Base-by-base conservation (phyloP, 2,888 invertebrate genomes). In the Unio pictorum region DNA sequence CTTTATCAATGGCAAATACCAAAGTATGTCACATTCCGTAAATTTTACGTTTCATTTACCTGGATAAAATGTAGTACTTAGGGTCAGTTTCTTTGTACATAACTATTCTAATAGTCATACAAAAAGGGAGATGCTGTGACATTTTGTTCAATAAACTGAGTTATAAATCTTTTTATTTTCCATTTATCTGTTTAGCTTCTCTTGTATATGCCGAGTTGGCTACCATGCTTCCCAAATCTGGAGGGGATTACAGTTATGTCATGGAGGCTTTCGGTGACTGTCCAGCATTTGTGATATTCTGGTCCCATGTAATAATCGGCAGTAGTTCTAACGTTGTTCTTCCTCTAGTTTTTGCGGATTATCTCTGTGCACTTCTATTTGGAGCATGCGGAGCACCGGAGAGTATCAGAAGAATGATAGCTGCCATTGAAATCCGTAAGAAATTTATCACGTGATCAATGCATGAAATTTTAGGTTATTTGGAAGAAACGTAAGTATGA, bases 151-250 rank as follows among this genome's bases (percentile, higher is more conserved):
- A 34, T 34, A 7, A 7, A 34, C 34, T 8, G 34, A 34, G 7
- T 34, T 34, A 1, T 7, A 34, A 7, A 1, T 34, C 7, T 1
- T 23, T 34, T 7, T 34, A 1, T 34, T 34, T 34, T 34, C 34
- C 34, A 7, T 34, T 34, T 34, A 8, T 34, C 34, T 34, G 1
- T 34, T 0, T 34, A 34, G 34, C 34, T 34, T 7, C 34, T 34
- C 88, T 95, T 71, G 93, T 94, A 0, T 95, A 94, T 85, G 95
- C 95, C 54, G 95, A 95, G 90, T 90, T 95, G 65, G 95, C 95
- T 57, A 94, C 94, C 0, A 93, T 95, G 0, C 93, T 95, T 7
- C 94, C 94, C 0, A 92, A 94, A 83, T 95, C 95, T 1, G 95
- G 95, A 4, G 95, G 94, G 1, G 95, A 95, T 89, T 95, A 95